Percentiles rank a stretch among this genome's conserved stretches.
phyloP scores from a whole-genome alignment of 2,797 vertebrate species.

The Geotrypetes seraphini region DNA sequence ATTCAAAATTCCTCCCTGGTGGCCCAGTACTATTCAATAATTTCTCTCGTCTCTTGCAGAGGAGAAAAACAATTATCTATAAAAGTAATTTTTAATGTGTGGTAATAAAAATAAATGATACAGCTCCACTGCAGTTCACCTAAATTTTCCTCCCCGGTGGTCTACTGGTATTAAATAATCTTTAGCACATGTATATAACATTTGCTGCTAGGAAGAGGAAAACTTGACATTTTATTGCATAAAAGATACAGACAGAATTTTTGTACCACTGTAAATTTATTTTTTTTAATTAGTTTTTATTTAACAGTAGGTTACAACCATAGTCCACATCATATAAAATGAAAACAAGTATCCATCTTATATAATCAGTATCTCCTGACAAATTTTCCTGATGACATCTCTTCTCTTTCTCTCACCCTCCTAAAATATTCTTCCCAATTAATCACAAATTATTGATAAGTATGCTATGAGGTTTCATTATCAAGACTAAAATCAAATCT shows the following conservation, averaged over 20 bases:
- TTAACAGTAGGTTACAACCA: no score
- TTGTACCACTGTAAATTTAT: no score
- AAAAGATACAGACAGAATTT: conserved; percentile 45
- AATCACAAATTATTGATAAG: no score
- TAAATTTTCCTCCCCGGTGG: conserved; percentile 75
- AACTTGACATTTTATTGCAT: conserved; percentile 58
- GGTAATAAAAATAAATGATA: conserved; percentile 76
- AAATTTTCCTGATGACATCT: no score
- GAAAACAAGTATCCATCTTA: no score
- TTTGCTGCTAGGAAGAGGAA: conserved; percentile 60
- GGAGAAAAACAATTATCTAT: conserved; percentile 72
- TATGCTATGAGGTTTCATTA: no score
- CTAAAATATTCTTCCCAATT: no score
- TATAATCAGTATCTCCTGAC: no score
- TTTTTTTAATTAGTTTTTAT: no score
- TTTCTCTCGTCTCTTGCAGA: conserved; percentile 50
- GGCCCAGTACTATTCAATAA: conserved; percentile 69
- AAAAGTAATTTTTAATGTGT: conserved; percentile 73
- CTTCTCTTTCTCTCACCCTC: no score
- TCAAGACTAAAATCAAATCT: no score
- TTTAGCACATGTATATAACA: conserved; percentile 64
- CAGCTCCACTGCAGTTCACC: conserved; percentile 63
- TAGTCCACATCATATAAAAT: no score
- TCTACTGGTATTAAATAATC: conserved; percentile 72
- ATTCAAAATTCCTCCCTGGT: conserved; percentile 59